Evolutionary conservation across 2,113 vertebrate species (phyloP).

Genomic region (Passer domesticus): DNA sequence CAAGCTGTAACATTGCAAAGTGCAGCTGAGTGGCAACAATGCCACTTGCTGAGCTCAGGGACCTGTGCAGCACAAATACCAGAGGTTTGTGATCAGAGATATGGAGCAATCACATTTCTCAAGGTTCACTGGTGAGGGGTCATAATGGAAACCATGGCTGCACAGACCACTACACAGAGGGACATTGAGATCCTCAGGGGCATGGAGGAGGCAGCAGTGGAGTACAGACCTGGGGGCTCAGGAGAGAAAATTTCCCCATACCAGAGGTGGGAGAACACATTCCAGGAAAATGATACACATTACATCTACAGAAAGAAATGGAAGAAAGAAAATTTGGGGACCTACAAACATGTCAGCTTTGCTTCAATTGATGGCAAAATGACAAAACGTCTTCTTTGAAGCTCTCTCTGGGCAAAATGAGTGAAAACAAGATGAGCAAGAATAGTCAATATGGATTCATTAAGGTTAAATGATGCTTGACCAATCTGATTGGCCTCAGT

Average conservation of each 20-base stretch:
- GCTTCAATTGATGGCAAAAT: not conserved
- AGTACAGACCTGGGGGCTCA: not conserved
- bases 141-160: not conserved
- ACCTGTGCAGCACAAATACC: not conserved
- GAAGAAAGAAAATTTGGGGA: not conserved
- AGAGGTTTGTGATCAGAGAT: not conserved
- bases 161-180: not conserved
- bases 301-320: not conserved
- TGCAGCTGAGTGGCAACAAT: not conserved
- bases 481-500: not conserved
- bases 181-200: not conserved
- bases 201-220: not conserved
- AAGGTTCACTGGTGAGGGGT: not conserved
- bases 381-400: not conserved
- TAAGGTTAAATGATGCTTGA: constrained; percentile 10
- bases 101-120: not conserved
- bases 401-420: not conserved
- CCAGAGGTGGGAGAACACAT: not conserved
- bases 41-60: not conserved
- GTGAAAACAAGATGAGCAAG: not conserved
- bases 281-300: not conserved
- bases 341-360: not conserved
- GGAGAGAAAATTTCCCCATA: not conserved
- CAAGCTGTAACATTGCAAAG: not conserved
- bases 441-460: not conserved